Conservation (phyloP, 2,113 vertebrate species). For the Rhabdomys dilectus region DNA sequence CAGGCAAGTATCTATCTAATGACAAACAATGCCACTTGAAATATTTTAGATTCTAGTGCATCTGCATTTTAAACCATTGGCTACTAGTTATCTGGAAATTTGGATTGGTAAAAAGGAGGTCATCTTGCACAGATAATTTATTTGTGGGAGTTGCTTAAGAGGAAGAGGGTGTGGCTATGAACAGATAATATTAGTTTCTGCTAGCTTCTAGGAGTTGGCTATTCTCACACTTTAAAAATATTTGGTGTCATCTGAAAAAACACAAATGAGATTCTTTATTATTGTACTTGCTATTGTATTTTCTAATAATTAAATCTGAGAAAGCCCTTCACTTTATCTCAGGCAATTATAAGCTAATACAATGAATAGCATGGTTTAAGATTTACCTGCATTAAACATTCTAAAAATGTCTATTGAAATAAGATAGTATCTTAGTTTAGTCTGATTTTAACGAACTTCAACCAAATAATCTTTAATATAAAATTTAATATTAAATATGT, state of each 20-base stretch:
- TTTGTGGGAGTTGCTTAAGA: neutral
- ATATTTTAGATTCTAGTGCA: neutral
- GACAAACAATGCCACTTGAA: neutral
- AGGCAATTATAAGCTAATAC: neutral
- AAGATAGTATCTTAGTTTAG: neutral
- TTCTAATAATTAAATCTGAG: neutral
- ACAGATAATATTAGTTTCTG: neutral
- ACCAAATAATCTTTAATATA: neutral
- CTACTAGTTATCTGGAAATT: accelerated
- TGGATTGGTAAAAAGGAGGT: neutral
- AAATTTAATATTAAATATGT: neutral
- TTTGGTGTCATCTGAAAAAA: neutral
- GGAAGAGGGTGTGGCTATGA: neutral
- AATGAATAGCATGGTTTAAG: neutral
- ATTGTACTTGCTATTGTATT: neutral
- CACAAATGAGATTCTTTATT: neutral
- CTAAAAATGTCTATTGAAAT: neutral
- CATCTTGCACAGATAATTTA: neutral
- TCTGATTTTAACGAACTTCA: neutral
- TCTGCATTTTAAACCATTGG: neutral
- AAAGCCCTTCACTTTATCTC: neutral
- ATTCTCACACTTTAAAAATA: neutral
- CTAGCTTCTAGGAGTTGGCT: neutral
- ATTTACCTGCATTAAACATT: neutral
- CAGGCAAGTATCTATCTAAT: neutral